Conservation (phyloP, 1,140 invertebrate genomes). For the Linepithema humile region DNA sequence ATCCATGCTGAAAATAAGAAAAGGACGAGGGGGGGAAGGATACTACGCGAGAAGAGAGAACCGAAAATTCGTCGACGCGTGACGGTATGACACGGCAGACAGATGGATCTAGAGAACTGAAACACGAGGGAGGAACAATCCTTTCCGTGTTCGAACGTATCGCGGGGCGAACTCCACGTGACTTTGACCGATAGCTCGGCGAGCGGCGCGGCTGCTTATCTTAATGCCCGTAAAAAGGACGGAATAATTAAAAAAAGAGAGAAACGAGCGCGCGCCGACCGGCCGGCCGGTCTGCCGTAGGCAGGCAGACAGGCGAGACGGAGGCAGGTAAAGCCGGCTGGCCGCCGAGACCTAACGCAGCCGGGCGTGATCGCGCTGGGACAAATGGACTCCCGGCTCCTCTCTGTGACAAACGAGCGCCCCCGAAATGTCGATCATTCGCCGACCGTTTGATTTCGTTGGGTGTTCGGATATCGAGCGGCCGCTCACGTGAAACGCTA, state of each 20-base stretch:
- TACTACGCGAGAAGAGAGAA: not conserved
- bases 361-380: constrained; percentile 22
- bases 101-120: constrained; percentile 43
- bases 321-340: not conserved
- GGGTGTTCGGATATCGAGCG: constrained; percentile 48
- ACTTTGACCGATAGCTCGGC: constrained; percentile 79
- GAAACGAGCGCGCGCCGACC: constrained; percentile 2
- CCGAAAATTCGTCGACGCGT: constrained; percentile 51
- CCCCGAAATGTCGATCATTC: constrained; percentile 82
- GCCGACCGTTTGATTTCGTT: constrained; percentile 76
- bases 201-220: constrained; percentile 67
- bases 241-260: constrained; percentile 63
- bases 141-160: constrained; percentile 64
- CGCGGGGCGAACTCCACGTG: constrained; percentile 61
- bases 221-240: constrained; percentile 72
- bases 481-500: constrained; percentile 13
- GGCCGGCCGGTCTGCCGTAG: not conserved
- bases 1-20: not conserved
- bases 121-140: constrained; percentile 53
- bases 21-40: not conserved
- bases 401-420: constrained; percentile 81
- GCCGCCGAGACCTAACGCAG: no score
- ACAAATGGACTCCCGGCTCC: constrained; percentile 71
- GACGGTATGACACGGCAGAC: constrained; percentile 50
- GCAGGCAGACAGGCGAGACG: constrained; percentile 2